Conservation (phyloP, 2,888 invertebrate genomes). For the Mesoligia furuncula region DNA sequence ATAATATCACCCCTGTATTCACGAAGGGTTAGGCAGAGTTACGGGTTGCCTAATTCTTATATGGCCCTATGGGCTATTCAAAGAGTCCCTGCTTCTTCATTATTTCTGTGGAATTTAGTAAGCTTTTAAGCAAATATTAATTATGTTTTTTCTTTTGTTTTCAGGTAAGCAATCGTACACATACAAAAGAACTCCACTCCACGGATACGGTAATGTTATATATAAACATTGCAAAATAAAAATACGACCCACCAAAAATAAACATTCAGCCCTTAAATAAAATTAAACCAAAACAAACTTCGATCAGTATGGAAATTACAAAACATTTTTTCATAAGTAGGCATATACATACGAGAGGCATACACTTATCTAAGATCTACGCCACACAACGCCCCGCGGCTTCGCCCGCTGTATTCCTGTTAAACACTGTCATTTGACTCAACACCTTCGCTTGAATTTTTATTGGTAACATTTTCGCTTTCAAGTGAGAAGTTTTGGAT, state of each 20-base stretch:
- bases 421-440: slow-evolving; percentile 79
- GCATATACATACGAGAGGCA: slow-evolving; percentile 34
- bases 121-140: slow-evolving; percentile 20
- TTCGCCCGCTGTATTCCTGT: slow-evolving; percentile 62
- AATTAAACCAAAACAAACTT: neutral
- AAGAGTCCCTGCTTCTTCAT: neutral
- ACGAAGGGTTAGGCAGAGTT: neutral
- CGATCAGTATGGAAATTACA: slow-evolving; percentile 59
- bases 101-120: neutral
- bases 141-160: slow-evolving; percentile 24
- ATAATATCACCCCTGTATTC: neutral
- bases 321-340: slow-evolving; percentile 38
- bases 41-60: neutral
- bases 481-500: slow-evolving; percentile 64
- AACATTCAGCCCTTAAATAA: neutral
- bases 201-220: slow-evolving; percentile 10
- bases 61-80: neutral
- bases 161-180: slow-evolving; percentile 42
- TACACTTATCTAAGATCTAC: slow-evolving; percentile 60
- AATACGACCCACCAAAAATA: neutral
- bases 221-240: neutral
- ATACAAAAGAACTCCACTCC: neutral
- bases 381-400: slow-evolving; percentile 68
- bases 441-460: slow-evolving; percentile 84
- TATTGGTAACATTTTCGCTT: slow-evolving; percentile 76